A percentile compares a stretch with the other conserved stretches of the same genome.
Conservation (phyloP, 2,113 vertebrate species). For the Eleginops maclovinus region DNA sequence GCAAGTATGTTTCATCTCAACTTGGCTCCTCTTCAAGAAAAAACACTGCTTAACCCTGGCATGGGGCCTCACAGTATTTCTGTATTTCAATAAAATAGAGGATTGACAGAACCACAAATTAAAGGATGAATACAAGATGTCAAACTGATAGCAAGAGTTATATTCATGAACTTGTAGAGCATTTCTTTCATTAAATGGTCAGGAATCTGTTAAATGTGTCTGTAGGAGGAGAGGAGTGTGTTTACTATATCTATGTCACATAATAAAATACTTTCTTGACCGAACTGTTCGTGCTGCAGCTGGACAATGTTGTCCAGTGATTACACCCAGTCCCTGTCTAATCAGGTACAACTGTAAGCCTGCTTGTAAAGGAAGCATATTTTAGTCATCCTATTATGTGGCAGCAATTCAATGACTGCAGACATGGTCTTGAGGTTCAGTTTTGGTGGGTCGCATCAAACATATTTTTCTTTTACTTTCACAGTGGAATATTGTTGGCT, state of each 20-base stretch:
- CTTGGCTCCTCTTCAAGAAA: conserved; percentile 21
- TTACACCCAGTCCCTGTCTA: neutral
- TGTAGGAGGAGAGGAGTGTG: neutral
- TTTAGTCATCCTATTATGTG: neutral
- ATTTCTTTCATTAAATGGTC: neutral
- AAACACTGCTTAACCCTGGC: neutral
- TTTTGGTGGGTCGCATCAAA: no score
- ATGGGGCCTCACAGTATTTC: neutral
- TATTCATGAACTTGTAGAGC: neutral
- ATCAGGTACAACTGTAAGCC: neutral
- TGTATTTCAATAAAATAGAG: conserved; percentile 6
- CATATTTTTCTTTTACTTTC: neutral
- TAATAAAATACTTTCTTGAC: no score
- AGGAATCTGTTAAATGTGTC: neutral
- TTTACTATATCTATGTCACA: no score
- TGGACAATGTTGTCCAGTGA: no score
- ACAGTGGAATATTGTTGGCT: neutral
- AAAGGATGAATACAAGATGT: neutral
- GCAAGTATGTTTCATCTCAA: conserved; percentile 15
- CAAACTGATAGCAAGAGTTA: neutral
- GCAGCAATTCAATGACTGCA: no score
- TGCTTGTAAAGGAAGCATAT: neutral
- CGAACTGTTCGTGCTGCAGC: no score
- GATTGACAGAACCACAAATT: neutral
- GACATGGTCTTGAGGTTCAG: no score